Conservation (phyloP, 2,888 invertebrate genomes). For the Torymus tubicola region DNA sequence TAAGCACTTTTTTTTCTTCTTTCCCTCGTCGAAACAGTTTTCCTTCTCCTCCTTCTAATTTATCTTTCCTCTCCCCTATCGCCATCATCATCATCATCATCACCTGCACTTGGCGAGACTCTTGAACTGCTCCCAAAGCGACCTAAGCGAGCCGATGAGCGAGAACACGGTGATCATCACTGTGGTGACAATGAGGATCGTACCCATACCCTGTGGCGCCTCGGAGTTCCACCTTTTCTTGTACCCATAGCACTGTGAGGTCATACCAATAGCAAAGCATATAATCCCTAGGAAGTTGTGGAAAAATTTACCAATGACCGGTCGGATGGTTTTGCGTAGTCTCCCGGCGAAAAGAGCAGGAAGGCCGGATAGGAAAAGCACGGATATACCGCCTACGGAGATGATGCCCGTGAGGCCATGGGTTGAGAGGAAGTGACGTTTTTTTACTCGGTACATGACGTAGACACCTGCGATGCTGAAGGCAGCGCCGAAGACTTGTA, state of each 20-base stretch:
- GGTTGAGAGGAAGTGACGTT: constrained; percentile 66
- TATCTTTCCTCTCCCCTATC: too few species aligned
- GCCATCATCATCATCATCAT: neutral
- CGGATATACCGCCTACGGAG: constrained; percentile 77
- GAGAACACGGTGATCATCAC: constrained; percentile 59
- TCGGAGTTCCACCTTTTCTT: constrained; percentile 59
- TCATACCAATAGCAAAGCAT: constrained; percentile 78
- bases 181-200: too few species aligned
- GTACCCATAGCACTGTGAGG: constrained; percentile 69
- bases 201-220: too few species aligned
- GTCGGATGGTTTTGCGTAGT: constrained; percentile 77
- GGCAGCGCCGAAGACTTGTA: constrained; percentile 78
- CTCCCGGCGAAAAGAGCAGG: constrained; percentile 78
- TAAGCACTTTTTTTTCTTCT: too few species aligned
- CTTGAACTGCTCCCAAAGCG: constrained; percentile 57
- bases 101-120: constrained; percentile 14
- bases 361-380: constrained; percentile 78
- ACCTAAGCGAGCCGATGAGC: constrained; percentile 62
- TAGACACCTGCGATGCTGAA: constrained; percentile 78
- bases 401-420: constrained; percentile 73
- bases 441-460: constrained; percentile 73
- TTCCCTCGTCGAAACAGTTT: too few species aligned
- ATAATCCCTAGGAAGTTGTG: constrained; percentile 79
- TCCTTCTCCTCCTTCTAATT: too few species aligned
- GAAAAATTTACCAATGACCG: constrained; percentile 77